Percentiles rank a stretch among this genome's conserved stretches.
phyloP scores from a whole-genome alignment of 2,797 vertebrate species.

The Chloroceryle inda region DNA sequence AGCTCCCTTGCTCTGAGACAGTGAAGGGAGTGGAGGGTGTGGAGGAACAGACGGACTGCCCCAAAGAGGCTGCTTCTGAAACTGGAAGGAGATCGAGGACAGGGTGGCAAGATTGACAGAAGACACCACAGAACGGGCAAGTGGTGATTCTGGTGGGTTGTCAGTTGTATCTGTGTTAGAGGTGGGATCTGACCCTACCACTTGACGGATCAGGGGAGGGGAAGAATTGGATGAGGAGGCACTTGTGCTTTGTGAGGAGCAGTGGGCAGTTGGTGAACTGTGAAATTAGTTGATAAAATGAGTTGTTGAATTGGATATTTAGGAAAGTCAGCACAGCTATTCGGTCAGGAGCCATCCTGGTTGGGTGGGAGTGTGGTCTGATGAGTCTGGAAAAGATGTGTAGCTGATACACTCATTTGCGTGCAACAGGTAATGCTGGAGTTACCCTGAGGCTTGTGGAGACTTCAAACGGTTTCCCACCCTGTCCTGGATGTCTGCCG shows the following conservation, averaged over 20 bases:
- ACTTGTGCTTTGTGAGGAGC: neutral
- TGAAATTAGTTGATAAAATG: neutral
- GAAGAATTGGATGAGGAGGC: neutral
- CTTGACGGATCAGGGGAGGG: neutral
- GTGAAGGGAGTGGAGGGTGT: neutral
- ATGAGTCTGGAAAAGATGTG: slow-evolving; percentile 35
- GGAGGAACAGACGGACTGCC: neutral
- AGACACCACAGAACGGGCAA: neutral
- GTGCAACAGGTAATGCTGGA: neutral
- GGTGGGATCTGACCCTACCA: neutral
- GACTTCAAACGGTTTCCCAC: slow-evolving; percentile 51
- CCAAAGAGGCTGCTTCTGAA: neutral
- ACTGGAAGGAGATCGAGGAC: neutral
- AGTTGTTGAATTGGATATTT: neutral
- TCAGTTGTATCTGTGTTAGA: neutral
- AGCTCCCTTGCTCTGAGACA: neutral
- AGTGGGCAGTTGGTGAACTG: neutral
- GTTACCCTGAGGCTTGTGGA: slow-evolving; percentile 54
- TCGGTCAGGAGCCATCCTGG: neutral
- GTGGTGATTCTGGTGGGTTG: neutral
- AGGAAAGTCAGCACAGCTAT: neutral
- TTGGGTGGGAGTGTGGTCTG: neutral
- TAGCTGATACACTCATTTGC: slow-evolving; percentile 24
- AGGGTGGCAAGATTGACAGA: neutral
- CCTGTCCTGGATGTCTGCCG: neutral